Evolutionary conservation across 1,140 invertebrate genomes (phyloP).

Genomic region (Eubasilissa regina): DNA sequence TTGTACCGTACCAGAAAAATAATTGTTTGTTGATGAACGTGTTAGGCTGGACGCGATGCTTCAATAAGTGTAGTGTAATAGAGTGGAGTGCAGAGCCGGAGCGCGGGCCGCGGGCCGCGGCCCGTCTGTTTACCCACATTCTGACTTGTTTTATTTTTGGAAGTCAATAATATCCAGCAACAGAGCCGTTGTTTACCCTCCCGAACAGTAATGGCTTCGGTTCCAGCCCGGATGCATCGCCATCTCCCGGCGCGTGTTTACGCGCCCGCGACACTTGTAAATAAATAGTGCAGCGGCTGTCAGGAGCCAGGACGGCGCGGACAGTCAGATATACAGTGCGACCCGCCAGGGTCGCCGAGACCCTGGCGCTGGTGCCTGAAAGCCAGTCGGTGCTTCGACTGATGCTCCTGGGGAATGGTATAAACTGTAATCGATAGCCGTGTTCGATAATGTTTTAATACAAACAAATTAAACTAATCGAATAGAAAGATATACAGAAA

Average conservation of each 20-base stretch:
- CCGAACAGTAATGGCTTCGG: slow-evolving; percentile 18
- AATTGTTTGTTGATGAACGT: too few species aligned
- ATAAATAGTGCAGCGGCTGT: slow-evolving; percentile 38
- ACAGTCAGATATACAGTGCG: slow-evolving; percentile 10
- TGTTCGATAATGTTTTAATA: too few species aligned
- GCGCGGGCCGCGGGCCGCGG: slow-evolving; percentile 1
- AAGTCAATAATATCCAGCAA: slow-evolving; percentile 41
- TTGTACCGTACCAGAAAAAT: too few species aligned
- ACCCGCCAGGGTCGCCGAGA: neutral
- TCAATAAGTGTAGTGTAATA: neutral
- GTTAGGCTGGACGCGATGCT: too few species aligned
- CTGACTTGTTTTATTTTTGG: slow-evolving; percentile 41
- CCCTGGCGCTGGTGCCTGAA: too few species aligned
- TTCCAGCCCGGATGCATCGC: neutral
- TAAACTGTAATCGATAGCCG: too few species aligned
- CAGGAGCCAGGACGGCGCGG: slow-evolving; percentile 3
- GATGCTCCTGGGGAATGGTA: too few species aligned
- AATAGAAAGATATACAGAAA: too few species aligned
- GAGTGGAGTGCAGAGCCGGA: too few species aligned
- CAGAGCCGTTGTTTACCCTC: slow-evolving; percentile 38
- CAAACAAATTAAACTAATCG: too few species aligned
- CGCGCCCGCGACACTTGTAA: slow-evolving; percentile 40
- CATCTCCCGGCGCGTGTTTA: slow-evolving; percentile 33
- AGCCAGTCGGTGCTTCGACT: too few species aligned
- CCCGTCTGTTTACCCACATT: slow-evolving; percentile 33